Percentiles rank a stretch among this genome's conserved stretches.
Conservation (phyloP, 1,140 invertebrate species). For the Leptestheria dahalacensis region DNA sequence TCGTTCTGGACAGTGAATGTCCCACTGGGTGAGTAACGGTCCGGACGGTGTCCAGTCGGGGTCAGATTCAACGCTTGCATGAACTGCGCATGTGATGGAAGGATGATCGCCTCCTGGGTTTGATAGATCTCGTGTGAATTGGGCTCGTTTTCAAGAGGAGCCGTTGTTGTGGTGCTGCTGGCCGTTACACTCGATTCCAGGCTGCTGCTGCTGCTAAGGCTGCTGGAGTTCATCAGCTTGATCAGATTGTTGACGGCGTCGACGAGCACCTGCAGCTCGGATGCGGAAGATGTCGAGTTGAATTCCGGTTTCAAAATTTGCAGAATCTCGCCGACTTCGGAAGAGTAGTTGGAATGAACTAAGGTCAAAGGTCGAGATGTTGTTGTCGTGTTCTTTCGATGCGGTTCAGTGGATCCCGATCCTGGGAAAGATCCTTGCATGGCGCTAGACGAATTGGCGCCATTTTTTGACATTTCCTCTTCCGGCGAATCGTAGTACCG, state of each 20-base stretch:
- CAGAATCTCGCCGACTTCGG: neutral
- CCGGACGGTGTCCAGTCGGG: neutral
- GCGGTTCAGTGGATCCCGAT: too few species aligned
- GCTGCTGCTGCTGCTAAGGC: neutral
- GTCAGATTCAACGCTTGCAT: neutral
- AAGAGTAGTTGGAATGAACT: too few species aligned
- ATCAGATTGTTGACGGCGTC: neutral
- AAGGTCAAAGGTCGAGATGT: too few species aligned
- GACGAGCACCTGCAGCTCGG: neutral
- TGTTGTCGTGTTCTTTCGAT: too few species aligned
- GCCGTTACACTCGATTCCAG: neutral
- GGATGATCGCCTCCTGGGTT: neutral
- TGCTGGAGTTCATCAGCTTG: too few species aligned
- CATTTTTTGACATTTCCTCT: too few species aligned
- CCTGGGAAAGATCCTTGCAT: too few species aligned
- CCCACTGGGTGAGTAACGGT: too few species aligned
- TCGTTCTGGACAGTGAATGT: too few species aligned
- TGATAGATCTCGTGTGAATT: neutral
- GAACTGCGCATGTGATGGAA: neutral
- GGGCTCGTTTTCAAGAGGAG: neutral
- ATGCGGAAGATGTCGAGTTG: neutral
- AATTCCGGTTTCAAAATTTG: neutral
- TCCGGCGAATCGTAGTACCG: too few species aligned
- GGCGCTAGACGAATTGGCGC: too few species aligned
- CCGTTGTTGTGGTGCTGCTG: neutral